Base-by-base conservation (phyloP, 2,888 invertebrate species). In the Diogma glabrata region DNA sequence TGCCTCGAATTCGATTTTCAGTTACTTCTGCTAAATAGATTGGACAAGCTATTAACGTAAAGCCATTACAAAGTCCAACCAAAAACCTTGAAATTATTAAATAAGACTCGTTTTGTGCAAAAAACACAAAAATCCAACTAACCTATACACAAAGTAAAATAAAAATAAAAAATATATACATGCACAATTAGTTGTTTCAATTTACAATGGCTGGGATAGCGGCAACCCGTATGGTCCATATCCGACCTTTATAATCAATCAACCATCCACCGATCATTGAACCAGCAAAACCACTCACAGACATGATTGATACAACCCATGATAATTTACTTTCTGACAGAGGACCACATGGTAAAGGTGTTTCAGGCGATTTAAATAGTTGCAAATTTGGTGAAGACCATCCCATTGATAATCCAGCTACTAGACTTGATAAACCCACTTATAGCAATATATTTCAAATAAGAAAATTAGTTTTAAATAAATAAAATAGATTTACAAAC, bases 301-400 rank as follows among this genome's bases (percentile, higher is more conserved):
- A 65, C 0, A 69, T 54, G 2, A 62, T 60, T 1, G 67, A 60
- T 1, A 63, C 67, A 12, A 69, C 63, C 65, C 65, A 67, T 4
- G 70, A 67, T 26, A 60, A 60, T 49, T 67, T 63, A 20, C 59
- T 57, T 26, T 54, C 51, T 3, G 55, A 60, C 49, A 70, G 49
- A 1, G 65, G 63, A 2, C 67, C 67, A 5, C 62, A 56, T 12
- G 59, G 57, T 43, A 70, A 49, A 0, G 66, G 66, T 30, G 64
- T 64, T 1, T 59, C 52, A 0, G 57, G 52, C 2, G 64, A 58
- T 49, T 61, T 57, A 3, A 70, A 53, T 16, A 66, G 59, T 14
- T 65, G 54, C 20, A 67, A 63, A 55, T 63, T 63, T 5, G 67
- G 58, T 2, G 68, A 68, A 1, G 64, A 60, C 69, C 69, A 70